Base-by-base conservation (phyloP, 2,797 vertebrate genomes). In the Pteronotus mesoamericanus region DNA sequence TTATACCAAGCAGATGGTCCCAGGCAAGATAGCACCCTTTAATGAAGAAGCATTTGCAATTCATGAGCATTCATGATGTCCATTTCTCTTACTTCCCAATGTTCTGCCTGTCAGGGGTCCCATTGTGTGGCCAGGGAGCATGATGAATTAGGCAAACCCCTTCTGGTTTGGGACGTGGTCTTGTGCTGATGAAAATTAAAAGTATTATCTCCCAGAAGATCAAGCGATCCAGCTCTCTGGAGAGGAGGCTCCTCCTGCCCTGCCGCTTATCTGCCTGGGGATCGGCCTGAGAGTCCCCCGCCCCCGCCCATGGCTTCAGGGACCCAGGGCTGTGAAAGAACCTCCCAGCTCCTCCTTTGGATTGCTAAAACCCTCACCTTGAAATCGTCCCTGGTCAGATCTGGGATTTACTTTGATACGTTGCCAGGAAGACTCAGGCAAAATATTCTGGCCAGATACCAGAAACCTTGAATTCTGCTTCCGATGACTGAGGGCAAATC, bases 61-160 rank as follows among this genome's bases (percentile, higher is more conserved):
- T 99, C 99, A 99, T 99, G 99, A 99, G 99, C 98, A 98, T 99
- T 99, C 99, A 99, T 98, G 99, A 98, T 98, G 98, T 99, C 98
- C 99, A 98, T 98, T 98, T 98, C 98, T 98, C 98, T 98, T 98
- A 98, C 98, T 98, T 97, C 96, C 96, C 98, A 98, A 98, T 99
- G 99, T 99, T 98, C 98, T 99, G 99, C 98, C 98, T 99, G 99
- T 99, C 99, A 99, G 98, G 92, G 96, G 94, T 94, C 97, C 97
- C 96, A 98, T 97, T 98, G 98, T 98, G 98, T 88, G 74, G 96
- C 97, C 98, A 98, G 98, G 98, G 98, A 98, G 98, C 96, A 98
- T 99, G 99, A 99, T 99, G 99, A 98, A 99, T 99, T 99, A 99
- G 98, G 98, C 97, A 98, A 98, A 98, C 98, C 99, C 99, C 99